Base-by-base conservation (phyloP, 2,113 vertebrate species). In the Chamaetylas fuelleborni region DNA sequence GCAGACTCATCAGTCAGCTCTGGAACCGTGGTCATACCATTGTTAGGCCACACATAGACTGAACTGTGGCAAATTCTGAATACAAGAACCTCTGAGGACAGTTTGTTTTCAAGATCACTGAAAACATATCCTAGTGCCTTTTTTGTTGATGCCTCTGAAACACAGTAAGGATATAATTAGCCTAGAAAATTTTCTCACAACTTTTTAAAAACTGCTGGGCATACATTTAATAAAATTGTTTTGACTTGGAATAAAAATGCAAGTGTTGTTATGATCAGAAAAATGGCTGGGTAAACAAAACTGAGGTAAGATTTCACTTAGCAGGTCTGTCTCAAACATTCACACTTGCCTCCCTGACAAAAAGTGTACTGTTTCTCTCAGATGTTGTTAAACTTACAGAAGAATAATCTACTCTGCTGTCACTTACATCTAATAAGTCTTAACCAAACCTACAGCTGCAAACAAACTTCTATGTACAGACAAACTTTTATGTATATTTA, bases 41-140 rank as follows among this genome's bases (percentile, higher is more conserved):
- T 98, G 93, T 99, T 99, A 16, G 99, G 99, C 99, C 99, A 99
- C 57, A 99, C 85, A 14, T 99, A 98, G 43, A 99, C 77, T 9
- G 98, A 93, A 91, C 98, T 99, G 87, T 97, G 96, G 80, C 98
- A 96, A 86, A 99, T 91, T 58, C 97, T 96, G 38, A 99, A 96
- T 28, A 99, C 98, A 36, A 99, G 97, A 18, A 98, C 97, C 26
- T 99, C 97, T 11, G 99, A 99, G 76, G 98, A 98, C 58, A 99
- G 97, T 87, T 98, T 98, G 47, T 97, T 91, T n/a, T 96, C 97
- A 57, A 99, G 98, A 64, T 83, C 96, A 96, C 97, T 97, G 95
- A 99, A 98, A 38, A 98, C 97, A 85, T 97, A 98, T 17, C 98
- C 98, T 85, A 99, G 91, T 24, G 97, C 96, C 48, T 98, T 98